These are phyloP conservation scores for Diloba caeruleocephala DNA, from an alignment of 2,888 invertebrate genomes.

Conservation along the genomic window DNA sequence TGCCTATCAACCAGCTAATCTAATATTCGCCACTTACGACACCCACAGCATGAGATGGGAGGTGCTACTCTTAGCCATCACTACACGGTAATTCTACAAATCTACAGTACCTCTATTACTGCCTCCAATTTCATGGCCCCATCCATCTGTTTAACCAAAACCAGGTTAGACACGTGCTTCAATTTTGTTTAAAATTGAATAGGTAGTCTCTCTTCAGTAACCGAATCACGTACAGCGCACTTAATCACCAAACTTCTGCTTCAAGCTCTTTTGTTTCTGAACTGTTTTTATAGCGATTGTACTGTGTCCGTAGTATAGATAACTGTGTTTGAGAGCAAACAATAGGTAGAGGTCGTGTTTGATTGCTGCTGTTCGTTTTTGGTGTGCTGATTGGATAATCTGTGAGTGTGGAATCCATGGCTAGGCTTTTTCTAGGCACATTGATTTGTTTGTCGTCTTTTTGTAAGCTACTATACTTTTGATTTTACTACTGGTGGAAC, in stretches of 20 bases:
- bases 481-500: too few species aligned
- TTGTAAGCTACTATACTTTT: too few species aligned
- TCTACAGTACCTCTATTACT: background rate
- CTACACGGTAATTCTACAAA: too few species aligned
- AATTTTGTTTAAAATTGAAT: conserved; percentile 57
- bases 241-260: conserved; percentile 55
- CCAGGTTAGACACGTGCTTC: conserved; percentile 45
- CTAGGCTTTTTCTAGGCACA: too few species aligned
- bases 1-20: too few species aligned
- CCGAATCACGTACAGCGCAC: conserved; percentile 46
- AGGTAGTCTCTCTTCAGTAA: conserved; percentile 39
- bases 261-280: conserved; percentile 35
- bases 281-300: conserved; percentile 3
- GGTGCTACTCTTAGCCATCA: too few species aligned
- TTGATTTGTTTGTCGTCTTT: too few species aligned
- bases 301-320: conserved; percentile 2
- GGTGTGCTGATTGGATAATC: conserved; percentile 28
- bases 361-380: conserved; percentile 20
- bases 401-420: too few species aligned
- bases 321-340: background rate
- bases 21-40: too few species aligned
- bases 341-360: background rate
- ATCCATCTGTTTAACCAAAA: conserved; percentile 24
- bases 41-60: too few species aligned
- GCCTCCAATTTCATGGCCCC: conserved; percentile 11